Evolutionary conservation across 2,113 vertebrate genomes (phyloP).

Genomic region (Passer domesticus): DNA sequence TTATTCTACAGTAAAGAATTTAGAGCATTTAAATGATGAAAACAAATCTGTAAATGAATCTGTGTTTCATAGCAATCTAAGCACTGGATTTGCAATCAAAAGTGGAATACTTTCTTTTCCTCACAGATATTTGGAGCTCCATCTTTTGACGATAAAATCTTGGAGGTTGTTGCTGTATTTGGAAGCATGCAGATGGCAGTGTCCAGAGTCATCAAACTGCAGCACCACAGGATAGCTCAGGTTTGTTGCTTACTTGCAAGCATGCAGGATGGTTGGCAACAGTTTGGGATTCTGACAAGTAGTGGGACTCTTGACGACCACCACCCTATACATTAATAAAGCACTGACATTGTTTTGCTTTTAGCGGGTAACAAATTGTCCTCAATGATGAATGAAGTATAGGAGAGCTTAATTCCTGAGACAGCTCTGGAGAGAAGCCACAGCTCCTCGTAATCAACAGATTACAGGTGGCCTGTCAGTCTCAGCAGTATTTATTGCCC

Average conservation of each 20-base stretch:
- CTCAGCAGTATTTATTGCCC: neutral
- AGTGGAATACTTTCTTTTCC: neutral
- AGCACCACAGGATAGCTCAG: conserved; percentile 97
- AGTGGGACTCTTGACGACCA: neutral
- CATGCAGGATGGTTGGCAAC: neutral
- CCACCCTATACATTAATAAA: neutral
- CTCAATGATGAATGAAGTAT: neutral
- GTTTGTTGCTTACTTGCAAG: conserved; percentile 63
- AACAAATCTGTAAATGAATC: neutral
- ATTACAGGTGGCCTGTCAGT: neutral
- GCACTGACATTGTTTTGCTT: neutral
- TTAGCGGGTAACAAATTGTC: neutral
- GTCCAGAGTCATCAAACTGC: conserved; percentile 95
- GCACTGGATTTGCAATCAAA: neutral
- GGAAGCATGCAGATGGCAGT: conserved; percentile 99
- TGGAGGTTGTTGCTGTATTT: conserved; percentile 95
- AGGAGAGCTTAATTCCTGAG: neutral
- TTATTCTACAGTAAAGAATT: neutral
- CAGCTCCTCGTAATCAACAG: neutral
- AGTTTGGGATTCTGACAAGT: neutral
- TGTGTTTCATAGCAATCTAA: neutral
- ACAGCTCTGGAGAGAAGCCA: conserved; percentile 2
- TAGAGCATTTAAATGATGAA: neutral
- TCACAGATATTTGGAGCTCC: conserved; percentile 95
- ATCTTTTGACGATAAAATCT: conserved; percentile 96